Conservation (phyloP, 30 jellyfish, hydroid and myxozoan species). For the Pseudorhiza aurosa region DNA sequence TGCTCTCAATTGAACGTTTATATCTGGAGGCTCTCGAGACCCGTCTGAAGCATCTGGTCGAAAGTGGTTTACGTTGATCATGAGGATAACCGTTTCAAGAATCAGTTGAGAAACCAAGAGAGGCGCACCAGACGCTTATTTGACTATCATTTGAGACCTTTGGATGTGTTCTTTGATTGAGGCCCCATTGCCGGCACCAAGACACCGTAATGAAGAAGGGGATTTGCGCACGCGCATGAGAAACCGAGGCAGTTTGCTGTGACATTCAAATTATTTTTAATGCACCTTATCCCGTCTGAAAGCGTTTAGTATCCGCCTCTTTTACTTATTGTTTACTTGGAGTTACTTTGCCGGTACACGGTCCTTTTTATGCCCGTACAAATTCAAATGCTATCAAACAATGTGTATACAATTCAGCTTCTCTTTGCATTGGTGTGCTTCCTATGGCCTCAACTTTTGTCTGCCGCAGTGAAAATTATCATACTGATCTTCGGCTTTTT, state of each 20-base stretch:
- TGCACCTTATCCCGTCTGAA: no score
- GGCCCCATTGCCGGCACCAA: no score
- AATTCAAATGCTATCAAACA: background rate
- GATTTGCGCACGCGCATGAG: background rate
- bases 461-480: slow-evolving; percentile 9
- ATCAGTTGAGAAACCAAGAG: no score
- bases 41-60: no score
- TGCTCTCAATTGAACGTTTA: no score
- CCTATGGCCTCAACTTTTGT: background rate
- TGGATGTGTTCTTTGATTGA: no score
- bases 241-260: background rate
- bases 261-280: background rate
- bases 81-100: no score
- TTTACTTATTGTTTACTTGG: background rate
- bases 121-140: no score
- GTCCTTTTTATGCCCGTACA: background rate
- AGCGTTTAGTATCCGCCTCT: slow-evolving; percentile 10
- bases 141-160: no score
- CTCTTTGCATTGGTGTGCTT: background rate
- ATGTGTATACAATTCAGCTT: background rate
- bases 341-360: slow-evolving; percentile 2
- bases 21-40: no score
- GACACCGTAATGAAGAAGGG: no score
- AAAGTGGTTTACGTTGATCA: no score
- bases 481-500: slow-evolving; percentile 6